Percentiles rank a stretch among this genome's conserved stretches.
These are phyloP conservation scores for Aphaenogaster floridana DNA, from an alignment of 1,140 invertebrate species.

Conservation along the genomic window DNA sequence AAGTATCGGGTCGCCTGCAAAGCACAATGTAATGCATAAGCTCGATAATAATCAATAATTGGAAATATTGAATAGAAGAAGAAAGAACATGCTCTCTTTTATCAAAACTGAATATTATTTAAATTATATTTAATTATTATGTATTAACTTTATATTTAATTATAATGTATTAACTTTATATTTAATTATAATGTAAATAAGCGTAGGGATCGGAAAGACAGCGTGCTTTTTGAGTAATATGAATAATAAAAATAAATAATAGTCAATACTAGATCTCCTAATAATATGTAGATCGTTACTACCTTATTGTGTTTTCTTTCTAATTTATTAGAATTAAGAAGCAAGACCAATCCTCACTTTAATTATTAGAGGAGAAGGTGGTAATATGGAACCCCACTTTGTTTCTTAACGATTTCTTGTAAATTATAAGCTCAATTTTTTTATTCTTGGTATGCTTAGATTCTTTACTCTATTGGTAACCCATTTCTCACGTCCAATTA, in stretches of 20 bases:
- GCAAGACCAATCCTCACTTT: neutral
- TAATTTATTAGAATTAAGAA: neutral
- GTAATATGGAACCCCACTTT: no score
- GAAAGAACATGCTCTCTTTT: neutral
- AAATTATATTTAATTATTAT: neutral
- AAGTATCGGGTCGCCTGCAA: slow-evolving; percentile 89
- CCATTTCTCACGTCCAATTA: no score
- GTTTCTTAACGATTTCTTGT: no score
- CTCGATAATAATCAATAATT: neutral
- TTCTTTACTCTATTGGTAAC: no score
- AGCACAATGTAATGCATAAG: neutral
- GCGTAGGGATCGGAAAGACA: no score
- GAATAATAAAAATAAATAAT: neutral
- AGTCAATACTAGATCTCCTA: no score
- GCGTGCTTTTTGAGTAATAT: neutral
- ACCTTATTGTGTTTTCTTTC: neutral
- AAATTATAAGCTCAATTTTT: no score
- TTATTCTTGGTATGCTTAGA: no score
- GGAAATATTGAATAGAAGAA: neutral
- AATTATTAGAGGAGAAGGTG: no score
- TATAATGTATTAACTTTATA: neutral
- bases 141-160: neutral
- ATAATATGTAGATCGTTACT: neutral
- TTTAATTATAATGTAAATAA: neutral
- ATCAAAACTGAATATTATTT: neutral